Evolutionary conservation across 2,797 vertebrate genomes (phyloP), one percentile per base, ranked within the genome.

Genomic region (Ctenochaetus hawaiiensis): DNA sequence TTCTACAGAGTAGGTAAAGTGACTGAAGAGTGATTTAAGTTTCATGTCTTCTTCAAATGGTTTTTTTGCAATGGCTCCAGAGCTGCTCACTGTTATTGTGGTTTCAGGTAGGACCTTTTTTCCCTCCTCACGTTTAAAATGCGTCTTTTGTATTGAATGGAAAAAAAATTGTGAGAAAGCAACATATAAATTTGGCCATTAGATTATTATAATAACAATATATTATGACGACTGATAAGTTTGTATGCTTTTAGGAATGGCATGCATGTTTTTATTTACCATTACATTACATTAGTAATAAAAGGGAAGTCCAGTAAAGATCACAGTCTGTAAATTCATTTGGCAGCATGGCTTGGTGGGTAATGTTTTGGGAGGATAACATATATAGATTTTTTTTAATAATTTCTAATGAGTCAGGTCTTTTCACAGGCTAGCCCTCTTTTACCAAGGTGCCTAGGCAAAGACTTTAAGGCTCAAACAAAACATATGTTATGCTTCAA

Each of bases 71-170:
- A 86, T 90, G 81, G 63, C 70, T 5, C 34, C 64, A 8, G 80
- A 88, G 57, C 41, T 83, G 26, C 66, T 89, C 48, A 88, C 58
- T 11, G 60, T 85, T 34, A 79, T 89, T 1, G n/a, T 90, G 67
- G 73, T 73, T 44, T 81, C 83, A 80, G 85, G 92, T 92, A 20
- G 6, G 2, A 8, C 6, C 45, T 58, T 51, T 20, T 41, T 41
- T 9, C 3, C 11, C 11, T 1, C 11, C 11, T 41, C 39, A 41
- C 3, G 8, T 1, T 11, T 3, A 41, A 41, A 41, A 41, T 10
- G 10, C 9, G 3, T 11, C 8, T 41, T 41, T 41, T 10, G 8
- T 41, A 30, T 30, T 30, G 30, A 30, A 30, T 30, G 30, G 30
- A 30, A 41, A 11, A 8, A 41, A 41, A 41, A 41, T 8, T 30